Base-by-base conservation (phyloP, 2,797 vertebrate species). In the Crenichthys baileyi region DNA sequence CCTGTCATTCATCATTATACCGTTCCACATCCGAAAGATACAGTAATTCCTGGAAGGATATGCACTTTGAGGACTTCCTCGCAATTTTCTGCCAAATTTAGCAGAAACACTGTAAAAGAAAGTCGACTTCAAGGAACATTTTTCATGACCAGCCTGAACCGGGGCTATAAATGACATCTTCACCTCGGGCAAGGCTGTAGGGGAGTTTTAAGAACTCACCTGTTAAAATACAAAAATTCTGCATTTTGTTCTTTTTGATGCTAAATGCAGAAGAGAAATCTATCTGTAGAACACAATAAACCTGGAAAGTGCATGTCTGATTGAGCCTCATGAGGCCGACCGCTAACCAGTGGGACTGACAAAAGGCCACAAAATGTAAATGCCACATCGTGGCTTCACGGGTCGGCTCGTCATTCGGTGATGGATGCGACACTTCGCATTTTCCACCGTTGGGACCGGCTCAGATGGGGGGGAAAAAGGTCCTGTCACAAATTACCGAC, bases 401-500 rank as follows among this genome's bases (percentile, higher is more conserved):
- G 81, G 85, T 80, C 83, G 77, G n/a, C 71, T 83, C 88, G 87
- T 86, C 79, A 86, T 76, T 92, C 80, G 89, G 92, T 90, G 91
- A 92, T 92, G 82, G 76, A 93, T 91, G 79, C n/a, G 1, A 67
- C 39, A 72, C 89, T 89, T 88, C 87, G 87, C 90, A 86, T 90
- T 86, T 88, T 46, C 60, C 70, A 73, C 77, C 86, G 85, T 79
- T 79, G 78, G 87, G 91, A 89, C 78, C 73, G 50, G 75, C 75
- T 84, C 84, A 83, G 80, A 84, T 71, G 71, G 73, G 44, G 31
- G 76, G 22, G 29, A 13, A 13, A n/a, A 65, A 41, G 29, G 44
- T 61, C 44, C 77, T 78, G 85, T 88, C 85, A 83, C 85, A 91
- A 83, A 73, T 76, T 78, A 86, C 80, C 0, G 75, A 82, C 75